A percentile compares a stretch with the other conserved stretches of the same genome.
phyloP scores from a whole-genome alignment of 2,113 vertebrate species.

The Mesembrinibis cayennensis region DNA sequence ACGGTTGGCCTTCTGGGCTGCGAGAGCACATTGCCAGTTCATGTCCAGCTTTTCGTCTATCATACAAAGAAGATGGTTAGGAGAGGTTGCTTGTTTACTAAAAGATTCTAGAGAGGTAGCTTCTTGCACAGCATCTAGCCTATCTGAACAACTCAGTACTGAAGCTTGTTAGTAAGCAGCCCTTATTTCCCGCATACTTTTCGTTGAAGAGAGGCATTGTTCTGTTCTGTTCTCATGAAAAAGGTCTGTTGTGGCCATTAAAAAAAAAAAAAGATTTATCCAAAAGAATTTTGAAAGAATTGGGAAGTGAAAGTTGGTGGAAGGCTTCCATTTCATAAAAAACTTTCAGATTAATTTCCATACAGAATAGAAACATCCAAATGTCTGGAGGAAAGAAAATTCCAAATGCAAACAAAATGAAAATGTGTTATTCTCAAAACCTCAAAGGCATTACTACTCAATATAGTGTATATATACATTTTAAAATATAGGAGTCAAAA shows the following conservation, averaged over 20 bases:
- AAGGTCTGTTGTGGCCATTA: not conserved
- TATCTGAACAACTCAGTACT: not conserved
- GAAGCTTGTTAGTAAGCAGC: not conserved
- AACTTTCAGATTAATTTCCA: not conserved
- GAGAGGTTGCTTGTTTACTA: not conserved
- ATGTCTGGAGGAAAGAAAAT: not conserved
- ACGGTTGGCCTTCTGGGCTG: no score
- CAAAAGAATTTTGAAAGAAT: not conserved
- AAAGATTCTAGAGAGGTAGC: not conserved
- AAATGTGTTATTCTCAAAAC: not conserved
- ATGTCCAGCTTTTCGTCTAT: no score
- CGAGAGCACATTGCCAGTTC: no score
- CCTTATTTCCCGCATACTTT: not conserved
- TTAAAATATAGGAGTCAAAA: not conserved
- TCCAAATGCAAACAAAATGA: not conserved
- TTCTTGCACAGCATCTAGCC: not conserved
- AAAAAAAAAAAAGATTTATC: not conserved
- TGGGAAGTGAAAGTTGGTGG: not conserved
- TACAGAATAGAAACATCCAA: not conserved
- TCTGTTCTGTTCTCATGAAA: not conserved
- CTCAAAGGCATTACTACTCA: fast-evolving
- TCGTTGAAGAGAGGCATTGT: not conserved
- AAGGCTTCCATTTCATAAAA: not conserved
- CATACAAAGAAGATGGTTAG: not conserved
- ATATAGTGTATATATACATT: not conserved